These are phyloP conservation scores for Ochotona curzoniae DNA, from an alignment of 2,113 vertebrate species.

Conservation along the genomic window DNA sequence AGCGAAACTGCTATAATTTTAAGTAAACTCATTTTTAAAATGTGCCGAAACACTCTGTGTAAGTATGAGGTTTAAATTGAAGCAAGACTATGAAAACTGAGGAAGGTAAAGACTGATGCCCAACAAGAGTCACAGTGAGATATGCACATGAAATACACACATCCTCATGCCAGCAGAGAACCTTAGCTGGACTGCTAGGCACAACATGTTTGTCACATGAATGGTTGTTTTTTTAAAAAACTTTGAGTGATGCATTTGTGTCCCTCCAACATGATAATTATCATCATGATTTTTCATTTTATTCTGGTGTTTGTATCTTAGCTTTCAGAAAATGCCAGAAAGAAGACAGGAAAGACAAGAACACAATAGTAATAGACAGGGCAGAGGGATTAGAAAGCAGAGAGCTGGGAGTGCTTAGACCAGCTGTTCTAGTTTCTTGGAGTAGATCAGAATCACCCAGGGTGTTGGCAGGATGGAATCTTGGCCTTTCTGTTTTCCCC, in stretches of 20 bases:
- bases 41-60: neutral
- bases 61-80: neutral
- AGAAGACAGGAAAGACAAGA: neutral
- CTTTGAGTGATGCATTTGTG: neutral
- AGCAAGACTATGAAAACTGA: neutral
- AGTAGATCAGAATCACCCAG: neutral
- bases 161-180: neutral
- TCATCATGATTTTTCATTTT: neutral
- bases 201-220: neutral
- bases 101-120: neutral
- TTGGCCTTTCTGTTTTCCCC: neutral
- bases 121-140: neutral
- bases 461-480: neutral
- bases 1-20: neutral
- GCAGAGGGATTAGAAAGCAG: neutral
- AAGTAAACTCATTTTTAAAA: neutral
- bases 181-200: neutral
- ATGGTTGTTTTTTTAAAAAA: neutral
- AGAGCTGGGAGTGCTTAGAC: neutral
- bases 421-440: neutral
- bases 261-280: neutral
- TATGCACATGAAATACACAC: neutral
- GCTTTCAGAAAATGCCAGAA: neutral
- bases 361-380: neutral
- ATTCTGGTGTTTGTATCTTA: slow-evolving; percentile 2